A percentile compares a stretch with the other conserved stretches of the same genome.
phyloP scores from a whole-genome alignment of 1,140 invertebrate species.

The Dendroctonus valens region DNA sequence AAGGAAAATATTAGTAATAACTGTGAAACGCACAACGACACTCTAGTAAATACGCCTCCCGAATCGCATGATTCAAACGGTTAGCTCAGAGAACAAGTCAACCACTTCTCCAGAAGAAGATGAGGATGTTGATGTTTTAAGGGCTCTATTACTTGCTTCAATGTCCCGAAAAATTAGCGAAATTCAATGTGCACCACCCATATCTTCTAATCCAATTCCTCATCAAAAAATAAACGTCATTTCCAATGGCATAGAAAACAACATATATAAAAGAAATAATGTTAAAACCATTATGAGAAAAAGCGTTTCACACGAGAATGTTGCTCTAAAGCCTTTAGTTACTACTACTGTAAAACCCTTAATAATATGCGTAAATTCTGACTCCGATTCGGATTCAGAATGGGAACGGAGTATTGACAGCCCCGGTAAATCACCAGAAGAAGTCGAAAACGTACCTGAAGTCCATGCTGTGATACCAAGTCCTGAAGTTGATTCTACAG shows the following conservation, averaged over 20 bases:
- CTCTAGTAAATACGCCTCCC: too few species aligned
- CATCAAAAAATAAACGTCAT: neutral
- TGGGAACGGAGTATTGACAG: slow-evolving; percentile 16
- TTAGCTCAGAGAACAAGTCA: slow-evolving; percentile 9
- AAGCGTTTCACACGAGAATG: neutral
- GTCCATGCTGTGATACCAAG: slow-evolving; percentile 15
- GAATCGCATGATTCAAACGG: too few species aligned
- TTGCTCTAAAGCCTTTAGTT: neutral
- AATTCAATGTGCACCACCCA: neutral
- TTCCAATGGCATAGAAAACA: slow-evolving; percentile 3
- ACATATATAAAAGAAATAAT: slow-evolving; percentile 23
- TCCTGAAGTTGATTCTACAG: neutral
- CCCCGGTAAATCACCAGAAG: slow-evolving; percentile 11
- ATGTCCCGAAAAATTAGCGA: slow-evolving; percentile 47
- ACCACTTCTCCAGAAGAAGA: slow-evolving; percentile 44
- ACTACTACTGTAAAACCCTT: slow-evolving; percentile 42
- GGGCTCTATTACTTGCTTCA: slow-evolving; percentile 47
- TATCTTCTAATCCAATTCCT: neutral
- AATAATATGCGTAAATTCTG: slow-evolving; percentile 46
- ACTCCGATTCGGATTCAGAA: slow-evolving; percentile 42
- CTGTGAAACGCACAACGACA: slow-evolving; percentile 14
- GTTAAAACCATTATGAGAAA: slow-evolving; percentile 19
- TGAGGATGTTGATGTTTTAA: slow-evolving; percentile 48
- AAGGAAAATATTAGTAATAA: slow-evolving; percentile 38
- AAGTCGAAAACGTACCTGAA: slow-evolving; percentile 6